phyloP scores from a whole-genome alignment of 2,888 invertebrate genomes.

The Hemistola chrysoprasaria region DNA sequence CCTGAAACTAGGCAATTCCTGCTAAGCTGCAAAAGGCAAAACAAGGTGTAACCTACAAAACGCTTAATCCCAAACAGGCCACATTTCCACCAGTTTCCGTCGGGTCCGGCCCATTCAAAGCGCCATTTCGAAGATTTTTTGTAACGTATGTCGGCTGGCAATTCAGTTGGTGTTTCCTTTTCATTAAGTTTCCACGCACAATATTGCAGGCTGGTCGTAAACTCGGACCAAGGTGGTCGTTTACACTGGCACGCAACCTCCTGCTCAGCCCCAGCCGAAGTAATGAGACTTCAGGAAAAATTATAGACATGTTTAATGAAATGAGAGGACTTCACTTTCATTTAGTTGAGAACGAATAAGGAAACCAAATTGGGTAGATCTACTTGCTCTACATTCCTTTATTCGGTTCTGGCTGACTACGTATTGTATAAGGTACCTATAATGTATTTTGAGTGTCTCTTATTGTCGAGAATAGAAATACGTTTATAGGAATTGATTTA shows the following conservation, averaged over 20 bases:
- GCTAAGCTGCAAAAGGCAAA: conserved; percentile 2
- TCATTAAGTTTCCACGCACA: conserved; percentile 76
- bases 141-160: conserved; percentile 40
- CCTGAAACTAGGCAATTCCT: no score
- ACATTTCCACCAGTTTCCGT: conserved; percentile 11
- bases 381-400: conserved; percentile 25
- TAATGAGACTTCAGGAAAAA: conserved; percentile 66
- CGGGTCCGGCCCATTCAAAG: conserved; percentile 20
- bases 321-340: conserved; percentile 48
- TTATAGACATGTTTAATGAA: conserved; percentile 63
- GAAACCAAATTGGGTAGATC: conserved; percentile 31
- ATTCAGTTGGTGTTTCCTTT: conserved; percentile 63
- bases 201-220: conserved; percentile 70
- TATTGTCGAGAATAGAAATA: conserved; percentile 4
- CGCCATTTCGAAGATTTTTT: conserved; percentile 40
- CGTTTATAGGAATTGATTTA: no score
- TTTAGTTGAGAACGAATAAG: conserved; percentile 29
- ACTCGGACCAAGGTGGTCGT: conserved; percentile 57
- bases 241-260: conserved; percentile 43
- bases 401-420: neutral
- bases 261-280: conserved; percentile 44
- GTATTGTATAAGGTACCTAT: no score
- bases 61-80: conserved; percentile 8
- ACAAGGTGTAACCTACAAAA: conserved; percentile 5
- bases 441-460: conserved; percentile 18